Evolutionary conservation across 2,797 vertebrate genomes (phyloP).

Genomic region (Sebastes hopkinsi): DNA sequence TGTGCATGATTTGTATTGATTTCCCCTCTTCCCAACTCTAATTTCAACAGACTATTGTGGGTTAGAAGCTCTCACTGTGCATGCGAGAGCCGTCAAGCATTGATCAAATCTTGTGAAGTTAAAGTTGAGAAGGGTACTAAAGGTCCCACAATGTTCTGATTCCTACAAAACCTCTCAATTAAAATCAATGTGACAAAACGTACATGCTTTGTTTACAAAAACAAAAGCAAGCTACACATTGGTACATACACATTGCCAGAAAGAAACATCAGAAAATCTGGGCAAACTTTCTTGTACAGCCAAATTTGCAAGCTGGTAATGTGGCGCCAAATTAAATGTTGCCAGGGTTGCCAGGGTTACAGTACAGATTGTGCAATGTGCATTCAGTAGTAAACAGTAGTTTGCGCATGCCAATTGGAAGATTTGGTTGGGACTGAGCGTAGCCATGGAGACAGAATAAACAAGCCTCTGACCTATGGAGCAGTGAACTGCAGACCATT

Average conservation of each 20-base stretch:
- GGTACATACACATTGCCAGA: constrained; percentile 82
- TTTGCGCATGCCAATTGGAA: constrained; percentile 88
- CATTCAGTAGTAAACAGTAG: constrained; percentile 82
- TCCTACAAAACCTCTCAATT: constrained; percentile 74
- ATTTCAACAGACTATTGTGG: constrained; percentile 75
- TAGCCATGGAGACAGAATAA: constrained; percentile 99
- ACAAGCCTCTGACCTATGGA: constrained; percentile 99
- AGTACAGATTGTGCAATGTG: constrained; percentile 83
- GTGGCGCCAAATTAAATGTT: constrained; percentile 76
- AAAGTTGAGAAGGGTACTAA: constrained; percentile 83
- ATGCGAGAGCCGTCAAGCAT: constrained; percentile 80
- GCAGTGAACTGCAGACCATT: constrained; percentile 99
- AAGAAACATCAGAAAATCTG: constrained; percentile 78
- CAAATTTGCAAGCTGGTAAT: constrained; percentile 80
- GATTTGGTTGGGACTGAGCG: constrained; percentile 96
- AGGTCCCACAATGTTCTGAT: constrained; percentile 77
- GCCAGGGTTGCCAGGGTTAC: constrained; percentile 69
- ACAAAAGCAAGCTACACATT: constrained; percentile 84
- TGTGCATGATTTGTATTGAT: constrained; percentile 86
- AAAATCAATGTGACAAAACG: constrained; percentile 81
- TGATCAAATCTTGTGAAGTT: constrained; percentile 78
- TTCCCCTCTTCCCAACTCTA: constrained; percentile 82
- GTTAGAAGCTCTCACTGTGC: constrained; percentile 79
- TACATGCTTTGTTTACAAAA: constrained; percentile 85
- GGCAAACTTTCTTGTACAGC: constrained; percentile 76